Percentiles rank a stretch among this genome's conserved stretches.
These are phyloP conservation scores for Amphiprion clarkii DNA, from an alignment of 2,797 vertebrate species.

Conservation along the genomic window DNA sequence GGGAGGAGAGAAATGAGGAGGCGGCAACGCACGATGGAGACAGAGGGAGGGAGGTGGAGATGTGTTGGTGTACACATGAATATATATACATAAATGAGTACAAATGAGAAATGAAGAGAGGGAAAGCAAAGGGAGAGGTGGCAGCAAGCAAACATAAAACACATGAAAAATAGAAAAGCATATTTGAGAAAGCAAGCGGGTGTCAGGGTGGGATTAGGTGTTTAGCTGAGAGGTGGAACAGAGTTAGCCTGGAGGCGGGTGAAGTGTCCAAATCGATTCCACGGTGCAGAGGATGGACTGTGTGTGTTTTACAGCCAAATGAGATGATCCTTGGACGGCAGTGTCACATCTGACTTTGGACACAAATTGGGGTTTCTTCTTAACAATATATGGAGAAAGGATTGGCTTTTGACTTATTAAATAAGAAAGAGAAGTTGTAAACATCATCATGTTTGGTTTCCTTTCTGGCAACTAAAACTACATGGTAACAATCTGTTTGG, in stretches of 20 bases:
- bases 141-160: conserved; percentile 2
- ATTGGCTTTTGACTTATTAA: background rate
- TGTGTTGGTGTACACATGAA: conserved; percentile 24
- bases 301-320: background rate
- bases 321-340: background rate
- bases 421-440: background rate
- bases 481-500: too few species aligned
- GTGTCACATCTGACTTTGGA: background rate
- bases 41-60: background rate
- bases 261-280: conserved; percentile 49
- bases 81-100: conserved; percentile 27
- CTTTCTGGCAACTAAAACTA: too few species aligned
- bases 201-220: conserved; percentile 38
- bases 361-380: background rate
- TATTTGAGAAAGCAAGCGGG: conserved; percentile 19
- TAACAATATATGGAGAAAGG: background rate
- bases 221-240: conserved; percentile 47
- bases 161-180: conserved; percentile 19
- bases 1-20: conserved; percentile 25
- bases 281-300: conserved; percentile 11
- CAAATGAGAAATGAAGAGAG: conserved; percentile 13
- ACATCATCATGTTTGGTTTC: background rate
- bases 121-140: background rate
- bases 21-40: conserved; percentile 22
- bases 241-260: conserved; percentile 37